These are phyloP conservation scores for Drosophila ambigua DNA, from an alignment of 1,140 invertebrate species.

Conservation along the genomic window DNA sequence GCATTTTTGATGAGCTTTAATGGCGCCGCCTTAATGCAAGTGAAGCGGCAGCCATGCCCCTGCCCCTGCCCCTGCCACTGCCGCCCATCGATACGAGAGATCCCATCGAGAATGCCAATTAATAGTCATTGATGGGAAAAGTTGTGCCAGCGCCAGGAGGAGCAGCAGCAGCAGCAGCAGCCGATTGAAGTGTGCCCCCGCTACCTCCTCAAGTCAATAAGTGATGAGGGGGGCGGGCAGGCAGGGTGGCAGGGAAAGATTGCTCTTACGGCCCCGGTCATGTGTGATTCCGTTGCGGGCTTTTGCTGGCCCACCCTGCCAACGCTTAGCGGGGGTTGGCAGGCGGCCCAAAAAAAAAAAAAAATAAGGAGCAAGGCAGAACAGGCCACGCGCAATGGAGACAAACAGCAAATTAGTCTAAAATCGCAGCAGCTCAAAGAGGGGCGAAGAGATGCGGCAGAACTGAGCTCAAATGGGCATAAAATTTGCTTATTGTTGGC, in stretches of 20 bases:
- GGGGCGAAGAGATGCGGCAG: neutral
- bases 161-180: neutral
- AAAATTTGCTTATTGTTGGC: slow-evolving; percentile 64
- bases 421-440: slow-evolving; percentile 23
- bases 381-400: slow-evolving; percentile 20
- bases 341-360: slow-evolving; percentile 14
- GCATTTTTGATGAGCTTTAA: slow-evolving; percentile 80
- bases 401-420: slow-evolving; percentile 66
- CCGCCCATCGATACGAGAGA: neutral
- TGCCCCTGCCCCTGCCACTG: neutral
- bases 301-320: neutral
- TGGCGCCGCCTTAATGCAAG: slow-evolving; percentile 78
- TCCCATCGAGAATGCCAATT: slow-evolving; percentile 66
- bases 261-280: slow-evolving; percentile 34
- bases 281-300: slow-evolving; percentile 27
- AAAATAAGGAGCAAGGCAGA: slow-evolving; percentile 1
- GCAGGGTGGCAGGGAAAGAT: too few relatives aligned
- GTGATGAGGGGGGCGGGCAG: neutral
- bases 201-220: slow-evolving; percentile 9
- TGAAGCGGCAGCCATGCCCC: slow-evolving; percentile 21
- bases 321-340: slow-evolving; percentile 42
- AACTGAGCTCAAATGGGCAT: slow-evolving; percentile 52
- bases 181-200: slow-evolving; percentile 55
- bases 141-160: slow-evolving; percentile 37
- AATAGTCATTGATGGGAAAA: slow-evolving; percentile 80